Percentiles rank a stretch among this genome's conserved stretches.
These are phyloP conservation scores for Dermochelys coriacea DNA, from an alignment of 2,797 vertebrate genomes.

Conservation along the genomic window DNA sequence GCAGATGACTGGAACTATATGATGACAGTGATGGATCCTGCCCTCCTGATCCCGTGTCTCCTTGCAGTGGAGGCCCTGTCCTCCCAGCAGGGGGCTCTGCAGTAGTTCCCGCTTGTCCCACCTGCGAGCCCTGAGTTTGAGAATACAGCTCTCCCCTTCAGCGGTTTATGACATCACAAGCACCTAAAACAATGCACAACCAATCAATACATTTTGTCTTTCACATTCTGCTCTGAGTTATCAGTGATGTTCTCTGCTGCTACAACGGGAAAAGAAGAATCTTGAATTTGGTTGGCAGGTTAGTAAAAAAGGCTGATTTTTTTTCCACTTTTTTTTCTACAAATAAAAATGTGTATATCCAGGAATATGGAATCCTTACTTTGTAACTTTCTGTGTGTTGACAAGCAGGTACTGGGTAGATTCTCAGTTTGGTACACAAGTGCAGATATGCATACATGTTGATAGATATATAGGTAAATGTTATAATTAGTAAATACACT, in stretches of 20 bases:
- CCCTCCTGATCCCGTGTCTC: neutral
- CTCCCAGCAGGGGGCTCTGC: neutral
- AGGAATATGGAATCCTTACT: neutral
- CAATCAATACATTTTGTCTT: neutral
- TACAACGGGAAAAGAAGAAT: neutral
- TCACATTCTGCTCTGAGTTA: neutral
- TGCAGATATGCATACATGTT: neutral
- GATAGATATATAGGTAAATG: neutral
- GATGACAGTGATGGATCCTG: neutral
- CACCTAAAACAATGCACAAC: neutral
- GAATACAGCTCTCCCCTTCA: accelerated
- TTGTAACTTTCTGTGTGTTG: neutral
- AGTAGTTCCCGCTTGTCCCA: neutral
- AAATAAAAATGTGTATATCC: neutral
- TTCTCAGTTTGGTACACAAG: neutral
- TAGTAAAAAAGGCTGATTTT: neutral
- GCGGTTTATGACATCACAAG: neutral
- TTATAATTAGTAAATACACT: neutral
- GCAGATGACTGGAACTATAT: accelerated
- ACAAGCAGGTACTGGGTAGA: accelerated
- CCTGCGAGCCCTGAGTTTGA: neutral
- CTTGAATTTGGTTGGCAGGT: neutral
- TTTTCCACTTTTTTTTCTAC: neutral
- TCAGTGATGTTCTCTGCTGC: neutral
- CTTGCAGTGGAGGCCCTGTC: neutral